phyloP scores from a whole-genome alignment of 2,888 invertebrate species.

The Dryobota labecula region DNA sequence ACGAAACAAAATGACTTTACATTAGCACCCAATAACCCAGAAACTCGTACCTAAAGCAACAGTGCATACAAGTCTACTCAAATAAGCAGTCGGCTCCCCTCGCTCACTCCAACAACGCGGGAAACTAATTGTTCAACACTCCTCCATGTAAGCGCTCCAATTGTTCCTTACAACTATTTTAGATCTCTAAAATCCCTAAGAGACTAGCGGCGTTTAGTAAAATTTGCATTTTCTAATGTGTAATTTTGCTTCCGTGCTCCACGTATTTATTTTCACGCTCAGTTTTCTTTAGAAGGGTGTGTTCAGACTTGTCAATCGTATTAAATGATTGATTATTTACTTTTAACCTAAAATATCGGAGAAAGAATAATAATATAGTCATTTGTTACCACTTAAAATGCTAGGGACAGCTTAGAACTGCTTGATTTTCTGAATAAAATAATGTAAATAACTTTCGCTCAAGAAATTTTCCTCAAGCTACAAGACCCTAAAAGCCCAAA shows the following conservation, averaged over 20 bases:
- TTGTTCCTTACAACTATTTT: slow-evolving; percentile 37
- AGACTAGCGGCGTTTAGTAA: slow-evolving; percentile 23
- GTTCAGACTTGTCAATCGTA: neutral
- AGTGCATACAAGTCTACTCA: slow-evolving; percentile 16
- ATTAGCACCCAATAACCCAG: neutral
- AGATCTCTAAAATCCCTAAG: slow-evolving; percentile 35
- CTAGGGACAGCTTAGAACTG: too few species aligned
- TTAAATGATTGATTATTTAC: neutral
- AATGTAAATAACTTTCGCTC: too few species aligned
- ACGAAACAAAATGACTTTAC: neutral
- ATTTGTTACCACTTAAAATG: neutral
- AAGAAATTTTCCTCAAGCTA: too few species aligned
- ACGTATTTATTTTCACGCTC: slow-evolving; percentile 27
- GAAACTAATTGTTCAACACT: slow-evolving; percentile 41
- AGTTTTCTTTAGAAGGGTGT: neutral
- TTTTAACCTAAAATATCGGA: neutral
- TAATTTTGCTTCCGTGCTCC: slow-evolving; percentile 26
- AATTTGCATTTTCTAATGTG: slow-evolving; percentile 40
- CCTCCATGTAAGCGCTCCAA: slow-evolving; percentile 28
- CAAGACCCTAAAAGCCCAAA: too few species aligned
- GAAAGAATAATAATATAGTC: neutral
- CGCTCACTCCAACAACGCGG: neutral
- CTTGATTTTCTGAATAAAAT: too few species aligned
- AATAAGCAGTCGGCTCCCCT: slow-evolving; percentile 1
- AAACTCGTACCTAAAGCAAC: neutral